phyloP scores from a whole-genome alignment of 2,797 vertebrate species.

The Falco concolor region DNA sequence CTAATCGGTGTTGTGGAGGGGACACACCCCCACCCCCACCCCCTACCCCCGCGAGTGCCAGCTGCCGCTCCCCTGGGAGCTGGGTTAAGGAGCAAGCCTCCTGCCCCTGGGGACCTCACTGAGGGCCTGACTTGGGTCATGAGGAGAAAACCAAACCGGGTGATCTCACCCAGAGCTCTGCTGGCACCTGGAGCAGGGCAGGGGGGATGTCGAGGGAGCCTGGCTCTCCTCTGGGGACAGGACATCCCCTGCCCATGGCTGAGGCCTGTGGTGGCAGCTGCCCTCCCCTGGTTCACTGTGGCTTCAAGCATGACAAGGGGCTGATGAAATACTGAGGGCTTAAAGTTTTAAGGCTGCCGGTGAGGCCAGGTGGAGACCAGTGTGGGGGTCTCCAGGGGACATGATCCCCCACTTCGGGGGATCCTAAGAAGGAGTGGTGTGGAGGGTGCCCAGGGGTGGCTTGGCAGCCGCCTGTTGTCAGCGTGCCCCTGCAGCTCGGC shows the following conservation, averaged over 20 bases:
- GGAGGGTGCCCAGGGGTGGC: neutral
- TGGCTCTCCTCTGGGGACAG: neutral
- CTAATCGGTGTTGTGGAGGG: conserved; percentile 16
- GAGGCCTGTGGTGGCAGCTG: rapidly evolving
- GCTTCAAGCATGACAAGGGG: neutral
- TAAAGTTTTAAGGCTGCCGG: neutral
- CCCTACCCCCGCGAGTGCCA: neutral
- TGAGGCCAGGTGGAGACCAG: neutral
- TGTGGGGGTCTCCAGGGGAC: neutral
- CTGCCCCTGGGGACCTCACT: neutral
- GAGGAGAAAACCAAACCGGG: neutral
- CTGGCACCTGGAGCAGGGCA: neutral
- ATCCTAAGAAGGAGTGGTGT: neutral
- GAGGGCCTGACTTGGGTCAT: neutral
- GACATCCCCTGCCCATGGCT: neutral
- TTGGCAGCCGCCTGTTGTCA: neutral
- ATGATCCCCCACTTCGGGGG: too few species aligned
- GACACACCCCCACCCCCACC: neutral
- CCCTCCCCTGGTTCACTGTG: neutral
- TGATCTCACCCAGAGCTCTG: neutral
- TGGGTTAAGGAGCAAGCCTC: neutral
- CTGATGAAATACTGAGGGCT: neutral
- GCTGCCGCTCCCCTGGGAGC: neutral
- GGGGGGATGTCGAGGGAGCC: neutral
- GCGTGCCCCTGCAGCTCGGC: rapidly evolving